Conservation (phyloP, 2,797 vertebrate genomes). For the Miichthys miiuy region DNA sequence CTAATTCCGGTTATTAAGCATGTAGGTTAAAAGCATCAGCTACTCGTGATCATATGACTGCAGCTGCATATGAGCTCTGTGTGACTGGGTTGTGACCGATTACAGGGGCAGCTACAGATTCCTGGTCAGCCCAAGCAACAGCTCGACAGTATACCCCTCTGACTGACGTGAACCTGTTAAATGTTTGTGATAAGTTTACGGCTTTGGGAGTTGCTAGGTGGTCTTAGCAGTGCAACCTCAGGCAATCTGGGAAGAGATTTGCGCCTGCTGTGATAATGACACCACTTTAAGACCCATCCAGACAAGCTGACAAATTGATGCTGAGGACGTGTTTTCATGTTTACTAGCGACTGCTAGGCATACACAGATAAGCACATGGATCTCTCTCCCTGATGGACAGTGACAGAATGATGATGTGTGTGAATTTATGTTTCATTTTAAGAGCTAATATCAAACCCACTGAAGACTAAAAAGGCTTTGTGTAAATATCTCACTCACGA, state of each 20-base stretch:
- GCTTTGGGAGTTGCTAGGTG: constrained; percentile 56
- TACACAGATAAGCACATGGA: constrained; percentile 54
- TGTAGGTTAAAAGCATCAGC: constrained; percentile 52
- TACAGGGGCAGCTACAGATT: constrained; percentile 52
- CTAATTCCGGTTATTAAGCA: constrained; percentile 30
- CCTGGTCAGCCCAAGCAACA: constrained; percentile 46
- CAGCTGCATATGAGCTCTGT: constrained; percentile 43
- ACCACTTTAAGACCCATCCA: constrained; percentile 69
- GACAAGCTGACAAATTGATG: constrained; percentile 71
- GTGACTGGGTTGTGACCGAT: constrained; percentile 48
- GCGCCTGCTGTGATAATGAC: constrained; percentile 76
- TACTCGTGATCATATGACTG: constrained; percentile 46
- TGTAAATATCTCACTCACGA: constrained; percentile 43
- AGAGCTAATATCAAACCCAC: constrained; percentile 45
- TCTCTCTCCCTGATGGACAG: constrained; percentile 31
- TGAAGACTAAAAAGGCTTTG: constrained; percentile 27
- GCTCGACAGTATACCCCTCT: neutral
- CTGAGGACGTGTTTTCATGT: constrained; percentile 64
- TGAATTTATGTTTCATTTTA: constrained; percentile 53
- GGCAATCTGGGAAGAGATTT: constrained; percentile 68
- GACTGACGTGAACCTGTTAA: constrained; percentile 59
- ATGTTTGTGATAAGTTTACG: constrained; percentile 62
- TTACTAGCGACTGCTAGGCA: constrained; percentile 50
- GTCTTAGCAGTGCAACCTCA: constrained; percentile 63
- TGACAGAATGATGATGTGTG: constrained; percentile 35